Conservation (phyloP, 2,113 vertebrate species). For the Halcyon malimbica region DNA sequence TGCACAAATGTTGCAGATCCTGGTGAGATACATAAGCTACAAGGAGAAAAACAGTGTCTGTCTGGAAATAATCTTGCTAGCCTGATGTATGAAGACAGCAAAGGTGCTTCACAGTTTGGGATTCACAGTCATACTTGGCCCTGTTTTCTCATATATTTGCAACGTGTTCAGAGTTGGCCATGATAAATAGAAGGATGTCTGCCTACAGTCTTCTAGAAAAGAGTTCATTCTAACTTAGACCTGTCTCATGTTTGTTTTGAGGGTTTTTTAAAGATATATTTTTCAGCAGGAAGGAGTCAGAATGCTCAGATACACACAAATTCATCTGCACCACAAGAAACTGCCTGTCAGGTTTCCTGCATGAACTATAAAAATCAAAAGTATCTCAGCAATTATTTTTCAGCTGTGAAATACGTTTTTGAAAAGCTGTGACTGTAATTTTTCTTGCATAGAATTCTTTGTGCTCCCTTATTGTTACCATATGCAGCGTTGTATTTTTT, state of each 20-base stretch:
- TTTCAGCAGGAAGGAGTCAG: neutral
- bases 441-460: conserved; percentile 34
- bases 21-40: neutral
- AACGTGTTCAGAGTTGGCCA: rapidly evolving
- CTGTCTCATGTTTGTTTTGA: neutral
- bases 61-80: neutral
- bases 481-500: neutral
- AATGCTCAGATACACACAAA: neutral
- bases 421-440: conserved; percentile 30
- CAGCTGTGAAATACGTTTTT: conserved; percentile 18
- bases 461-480: conserved; percentile 54
- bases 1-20: neutral
- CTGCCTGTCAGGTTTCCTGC: conserved; percentile 4
- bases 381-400: conserved; percentile 37
- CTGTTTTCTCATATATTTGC: neutral
- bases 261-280: neutral
- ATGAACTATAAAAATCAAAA: neutral
- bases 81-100: neutral
- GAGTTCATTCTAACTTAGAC: neutral
- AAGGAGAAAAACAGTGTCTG: neutral
- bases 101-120: neutral
- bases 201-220: neutral
- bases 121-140: neutral
- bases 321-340: neutral
- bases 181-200: neutral